Evolutionary conservation across 2,888 invertebrate species (phyloP), one percentile per base, ranked within the genome.

Genomic region (Chydorus sphaericus): DNA sequence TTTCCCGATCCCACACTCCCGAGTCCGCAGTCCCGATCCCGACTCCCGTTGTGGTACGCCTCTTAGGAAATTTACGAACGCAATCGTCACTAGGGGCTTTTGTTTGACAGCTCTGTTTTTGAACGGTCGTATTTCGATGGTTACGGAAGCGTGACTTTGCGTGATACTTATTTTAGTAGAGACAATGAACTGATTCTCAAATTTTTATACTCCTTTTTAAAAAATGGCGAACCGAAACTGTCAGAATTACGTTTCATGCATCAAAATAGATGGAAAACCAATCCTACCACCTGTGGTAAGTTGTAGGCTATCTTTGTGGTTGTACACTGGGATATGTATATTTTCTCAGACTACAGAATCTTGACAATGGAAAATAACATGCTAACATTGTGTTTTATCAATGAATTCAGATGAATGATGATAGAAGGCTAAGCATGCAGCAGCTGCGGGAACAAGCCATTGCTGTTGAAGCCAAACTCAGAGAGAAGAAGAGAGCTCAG

Each of bases 271-370:
- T 69, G 85, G 85, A 57, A 72, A 77, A 53, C 80, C 84, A 20
- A 79, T 86, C 61, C 75, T 86, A 59, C 85, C 85, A 54, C 85
- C 86, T 49, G 70, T 85, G 70, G 85, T 85, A 73, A 77, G 77
- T 74, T 36, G 20, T 49, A 20, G 16, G 6, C 18, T 20, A 52
- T 23, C 14, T 60, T 52, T 31, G 16, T 39, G 31, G 14, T 52
- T 54, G 28, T 28, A 33, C 29, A 28, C n/a, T 18, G 8, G 28
- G 23, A 26, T 23, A 6, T 26, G 4, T 44, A 26, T 2, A 1
- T 44, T 8, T 26, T 14, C 44, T 26, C 14, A 36, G 16, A 39
- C 20, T 11, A 2, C 26, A 44, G n/a, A n/a, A n/a, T n/a, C n/a
- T n/a, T n/a, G n/a, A n/a, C 14, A 29, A 4, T 29, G 11, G 14